Conservation (phyloP, 2,113 vertebrate species). For the Calyptommatus sinebrachiatus region DNA sequence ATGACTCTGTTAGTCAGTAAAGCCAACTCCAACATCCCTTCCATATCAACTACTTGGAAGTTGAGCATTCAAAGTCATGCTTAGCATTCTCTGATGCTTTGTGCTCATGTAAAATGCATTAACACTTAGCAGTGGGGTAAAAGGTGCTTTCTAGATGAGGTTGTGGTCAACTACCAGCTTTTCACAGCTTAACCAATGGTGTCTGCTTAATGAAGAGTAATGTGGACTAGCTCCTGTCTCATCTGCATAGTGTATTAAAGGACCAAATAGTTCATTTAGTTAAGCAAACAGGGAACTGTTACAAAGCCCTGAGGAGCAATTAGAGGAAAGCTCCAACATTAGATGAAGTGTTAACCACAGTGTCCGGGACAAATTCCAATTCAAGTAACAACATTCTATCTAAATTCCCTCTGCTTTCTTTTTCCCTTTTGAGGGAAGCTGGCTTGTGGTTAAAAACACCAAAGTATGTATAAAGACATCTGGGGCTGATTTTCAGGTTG, state of each 20-base stretch:
- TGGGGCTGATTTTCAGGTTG: slow-evolving; percentile 1
- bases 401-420: slow-evolving; percentile 2
- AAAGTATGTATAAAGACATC: neutral
- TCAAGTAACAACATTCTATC: slow-evolving; percentile 20
- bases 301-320: slow-evolving; percentile 36
- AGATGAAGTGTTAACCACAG: slow-evolving; percentile 38
- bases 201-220: slow-evolving; percentile 25
- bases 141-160: slow-evolving; percentile 3
- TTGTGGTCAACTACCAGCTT: slow-evolving; percentile 12
- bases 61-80: slow-evolving; percentile 3
- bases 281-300: slow-evolving; percentile 34
- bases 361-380: slow-evolving; percentile 34
- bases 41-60: neutral
- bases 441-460: slow-evolving; percentile 10
- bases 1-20: slow-evolving; percentile 10
- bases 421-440: neutral
- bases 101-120: slow-evolving; percentile 18
- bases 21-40: neutral
- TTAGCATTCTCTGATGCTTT: slow-evolving; percentile 5
- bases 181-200: slow-evolving; percentile 10
- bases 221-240: slow-evolving; percentile 16
- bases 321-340: slow-evolving; percentile 13
- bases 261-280: slow-evolving; percentile 17
- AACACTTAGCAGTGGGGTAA: slow-evolving; percentile 6
- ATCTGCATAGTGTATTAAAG: slow-evolving; percentile 29